These are phyloP conservation scores for Collichthys lucidus DNA, from an alignment of 2,113 vertebrate species.

Conservation along the genomic window DNA sequence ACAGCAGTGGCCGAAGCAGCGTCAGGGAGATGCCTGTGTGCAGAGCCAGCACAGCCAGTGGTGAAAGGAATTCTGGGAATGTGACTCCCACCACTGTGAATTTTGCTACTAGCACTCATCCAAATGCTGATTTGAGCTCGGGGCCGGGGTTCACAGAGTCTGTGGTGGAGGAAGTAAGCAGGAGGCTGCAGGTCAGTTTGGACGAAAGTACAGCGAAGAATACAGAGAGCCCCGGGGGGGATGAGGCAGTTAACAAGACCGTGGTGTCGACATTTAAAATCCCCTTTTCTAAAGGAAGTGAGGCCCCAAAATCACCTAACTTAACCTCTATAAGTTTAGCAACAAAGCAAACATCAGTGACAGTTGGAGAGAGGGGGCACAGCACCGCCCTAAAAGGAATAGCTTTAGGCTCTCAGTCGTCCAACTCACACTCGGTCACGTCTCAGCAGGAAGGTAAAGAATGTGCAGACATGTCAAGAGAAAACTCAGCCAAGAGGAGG, in stretches of 20 bases:
- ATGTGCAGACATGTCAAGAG: slow-evolving; percentile 10
- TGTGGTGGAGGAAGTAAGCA: slow-evolving; percentile 76
- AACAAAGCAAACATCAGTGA: slow-evolving; percentile 69
- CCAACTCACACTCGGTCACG: slow-evolving; percentile 29
- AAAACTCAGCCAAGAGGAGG: slow-evolving; percentile 38
- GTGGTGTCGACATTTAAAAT: slow-evolving; percentile 38
- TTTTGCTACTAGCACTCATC: neutral
- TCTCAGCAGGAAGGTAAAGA: slow-evolving; percentile 19
- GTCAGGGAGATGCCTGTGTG: slow-evolving; percentile 70
- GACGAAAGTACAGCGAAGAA: slow-evolving; percentile 57
- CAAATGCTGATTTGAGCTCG: neutral
- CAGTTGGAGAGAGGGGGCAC: slow-evolving; percentile 54
- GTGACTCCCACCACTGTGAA: slow-evolving; percentile 33
- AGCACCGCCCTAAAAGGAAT: slow-evolving; percentile 68
- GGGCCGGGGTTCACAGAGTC: slow-evolving; percentile 51
- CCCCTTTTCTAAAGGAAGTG: slow-evolving; percentile 29
- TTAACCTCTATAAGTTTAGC: slow-evolving; percentile 60
- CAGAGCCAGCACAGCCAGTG: slow-evolving; percentile 37
- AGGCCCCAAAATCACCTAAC: slow-evolving; percentile 58
- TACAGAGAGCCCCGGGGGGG: neutral
- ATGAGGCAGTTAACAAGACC: neutral
- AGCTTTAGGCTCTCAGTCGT: slow-evolving; percentile 59
- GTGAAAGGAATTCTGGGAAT: slow-evolving; percentile 48
- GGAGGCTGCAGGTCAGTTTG: slow-evolving; percentile 75
- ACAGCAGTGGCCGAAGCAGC: slow-evolving; percentile 77